Evolutionary conservation across 2,113 vertebrate genomes (phyloP), one percentile per base, ranked within the genome.

Genomic region (Cnemophilus loriae): DNA sequence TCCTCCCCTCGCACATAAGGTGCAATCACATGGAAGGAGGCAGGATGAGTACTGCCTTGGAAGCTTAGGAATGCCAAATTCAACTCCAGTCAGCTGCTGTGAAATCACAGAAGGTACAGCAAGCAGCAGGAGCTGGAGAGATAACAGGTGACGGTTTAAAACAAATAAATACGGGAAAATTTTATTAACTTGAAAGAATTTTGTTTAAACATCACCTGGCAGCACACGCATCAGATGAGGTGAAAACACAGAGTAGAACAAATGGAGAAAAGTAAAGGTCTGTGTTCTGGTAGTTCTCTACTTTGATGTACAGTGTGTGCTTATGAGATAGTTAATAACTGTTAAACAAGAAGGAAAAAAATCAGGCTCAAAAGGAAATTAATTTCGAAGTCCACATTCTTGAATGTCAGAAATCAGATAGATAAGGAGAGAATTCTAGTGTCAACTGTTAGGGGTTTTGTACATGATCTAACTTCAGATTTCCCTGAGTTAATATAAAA

Each of bases 361-460:
- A 39, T 56, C 13, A 5, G 47, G n/a, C 63, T 80, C 30, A 63
- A 82, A 95, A 96, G 82, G 90, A 96, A 96, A 96, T 93, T 93
- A 90, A 93, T 96, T 95, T 90, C 86, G 85, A 92, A 96, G 85
- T 75, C 95, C 87, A 78, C 33, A 30, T 63, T 93, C 59, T 60
- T 94, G 95, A 86, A 88, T 93, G 93, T 84, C 93, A 94, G 75
- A 88, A 91, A 91, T 93, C 68, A 77, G 84, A 85, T 71, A 67
- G 60, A 57, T 67, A 88, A 63, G 26, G 42, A 56, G 73, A 83
- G 88, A 91, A 52, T 21, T 57, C 39, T 70, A 27, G 41, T 93
- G 68, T 90, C 89, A 96, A 86, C 56, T 93, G 52, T 59, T 88
- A 77, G 5, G 8, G 37, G 6, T 52, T 91, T 91, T 70, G 46